These are phyloP conservation scores for Phoeniculus purpureus DNA, from an alignment of 2,797 vertebrate genomes.

Conservation along the genomic window DNA sequence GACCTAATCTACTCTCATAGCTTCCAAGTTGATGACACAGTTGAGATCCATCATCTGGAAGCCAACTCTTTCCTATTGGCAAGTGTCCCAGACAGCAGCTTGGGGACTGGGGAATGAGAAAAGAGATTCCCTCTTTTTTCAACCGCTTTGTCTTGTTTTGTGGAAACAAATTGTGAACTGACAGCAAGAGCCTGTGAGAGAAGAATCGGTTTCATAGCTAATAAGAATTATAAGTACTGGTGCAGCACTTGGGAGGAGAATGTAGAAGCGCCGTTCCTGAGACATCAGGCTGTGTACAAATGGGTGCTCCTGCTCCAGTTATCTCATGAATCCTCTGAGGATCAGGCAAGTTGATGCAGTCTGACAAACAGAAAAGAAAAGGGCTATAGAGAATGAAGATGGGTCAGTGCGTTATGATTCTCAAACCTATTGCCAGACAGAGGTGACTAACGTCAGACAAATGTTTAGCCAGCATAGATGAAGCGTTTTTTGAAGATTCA, in stretches of 20 bases:
- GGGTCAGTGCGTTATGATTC: neutral
- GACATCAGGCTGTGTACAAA: neutral
- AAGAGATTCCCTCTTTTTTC: neutral
- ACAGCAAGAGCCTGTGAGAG: neutral
- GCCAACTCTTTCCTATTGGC: neutral
- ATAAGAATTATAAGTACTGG: neutral
- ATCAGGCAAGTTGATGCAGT: neutral
- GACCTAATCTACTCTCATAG: neutral
- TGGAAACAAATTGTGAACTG: neutral
- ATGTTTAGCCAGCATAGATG: neutral
- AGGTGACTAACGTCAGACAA: neutral
- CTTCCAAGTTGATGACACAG: neutral
- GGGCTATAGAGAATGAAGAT: neutral
- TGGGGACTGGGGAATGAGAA: neutral
- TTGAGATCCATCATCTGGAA: neutral
- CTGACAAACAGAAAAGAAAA: neutral
- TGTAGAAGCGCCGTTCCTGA: rapidly evolving
- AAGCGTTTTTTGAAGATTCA: neutral
- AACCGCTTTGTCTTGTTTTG: neutral
- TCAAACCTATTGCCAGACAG: neutral
- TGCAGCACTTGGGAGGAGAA: neutral
- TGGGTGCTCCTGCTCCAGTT: rapidly evolving
- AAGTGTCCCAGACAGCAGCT: constrained; percentile 13
- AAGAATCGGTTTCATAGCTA: neutral
- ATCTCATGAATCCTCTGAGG: neutral